These are phyloP conservation scores for Machimus atricapillus DNA, from an alignment of 2,888 invertebrate species.

Conservation along the genomic window DNA sequence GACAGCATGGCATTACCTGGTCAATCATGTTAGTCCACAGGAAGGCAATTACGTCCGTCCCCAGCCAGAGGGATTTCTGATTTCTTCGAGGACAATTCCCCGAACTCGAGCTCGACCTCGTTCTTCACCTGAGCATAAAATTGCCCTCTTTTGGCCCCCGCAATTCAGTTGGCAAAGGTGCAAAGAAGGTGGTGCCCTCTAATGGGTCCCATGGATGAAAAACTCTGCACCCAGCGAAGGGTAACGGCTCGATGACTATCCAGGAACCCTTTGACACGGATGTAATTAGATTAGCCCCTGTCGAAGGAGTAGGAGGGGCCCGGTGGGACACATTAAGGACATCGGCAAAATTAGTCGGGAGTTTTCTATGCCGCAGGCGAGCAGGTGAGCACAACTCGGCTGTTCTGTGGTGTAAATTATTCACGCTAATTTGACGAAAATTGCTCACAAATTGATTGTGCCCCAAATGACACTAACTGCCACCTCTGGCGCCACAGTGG, in stretches of 20 bases:
- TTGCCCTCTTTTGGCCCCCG: background rate
- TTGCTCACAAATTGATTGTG: background rate
- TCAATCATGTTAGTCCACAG: background rate
- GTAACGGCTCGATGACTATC: background rate
- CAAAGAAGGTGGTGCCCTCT: background rate
- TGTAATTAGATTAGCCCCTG: background rate
- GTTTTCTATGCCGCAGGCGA: background rate
- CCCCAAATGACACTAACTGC: background rate
- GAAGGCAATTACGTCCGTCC: background rate
- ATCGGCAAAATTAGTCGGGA: background rate
- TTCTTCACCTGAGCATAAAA: background rate
- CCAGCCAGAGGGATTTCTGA: background rate
- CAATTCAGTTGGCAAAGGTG: background rate
- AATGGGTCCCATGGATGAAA: background rate
- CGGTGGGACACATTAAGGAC: background rate
- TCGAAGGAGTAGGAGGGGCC: background rate
- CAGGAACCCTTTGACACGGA: background rate
- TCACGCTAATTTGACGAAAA: conserved; percentile 12
- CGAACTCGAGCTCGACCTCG: background rate
- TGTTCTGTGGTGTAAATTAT: background rate
- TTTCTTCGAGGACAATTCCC: background rate
- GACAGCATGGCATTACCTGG: background rate
- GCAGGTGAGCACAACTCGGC: background rate
- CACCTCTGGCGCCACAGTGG: background rate
- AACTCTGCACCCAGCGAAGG: background rate